phyloP scores from a whole-genome alignment of 2,797 vertebrate species.

The Molossus molossus region DNA sequence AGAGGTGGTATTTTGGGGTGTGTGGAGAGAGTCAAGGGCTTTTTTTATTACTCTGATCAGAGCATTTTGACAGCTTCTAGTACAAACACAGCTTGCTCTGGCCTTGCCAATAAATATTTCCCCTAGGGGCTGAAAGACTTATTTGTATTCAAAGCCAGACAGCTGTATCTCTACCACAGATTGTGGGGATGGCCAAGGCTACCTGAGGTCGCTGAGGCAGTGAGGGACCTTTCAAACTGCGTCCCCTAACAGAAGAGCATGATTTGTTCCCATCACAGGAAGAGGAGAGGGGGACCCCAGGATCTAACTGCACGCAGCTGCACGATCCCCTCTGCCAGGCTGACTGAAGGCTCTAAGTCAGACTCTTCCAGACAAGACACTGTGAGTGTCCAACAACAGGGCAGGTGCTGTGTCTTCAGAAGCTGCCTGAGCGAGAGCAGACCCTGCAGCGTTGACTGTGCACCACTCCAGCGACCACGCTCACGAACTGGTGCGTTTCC shows the following conservation, averaged over 20 bases:
- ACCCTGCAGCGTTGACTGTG: neutral
- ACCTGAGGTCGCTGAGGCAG: neutral
- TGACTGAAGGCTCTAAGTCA: neutral
- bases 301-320: neutral
- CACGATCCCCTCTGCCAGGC: slow-evolving; percentile 5
- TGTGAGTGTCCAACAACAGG: neutral
- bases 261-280: neutral
- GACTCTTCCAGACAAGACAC: neutral
- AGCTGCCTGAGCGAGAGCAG: neutral
- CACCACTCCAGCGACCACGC: neutral
- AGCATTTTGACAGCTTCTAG: neutral
- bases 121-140: neutral
- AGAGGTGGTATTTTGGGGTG: neutral
- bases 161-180: neutral
- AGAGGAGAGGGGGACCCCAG: neutral
- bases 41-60: neutral
- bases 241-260: neutral
- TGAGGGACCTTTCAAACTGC: neutral
- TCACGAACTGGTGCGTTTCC: neutral
- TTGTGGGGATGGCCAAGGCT: neutral
- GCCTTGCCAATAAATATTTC: neutral
- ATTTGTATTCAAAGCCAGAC: slow-evolving; percentile 1
- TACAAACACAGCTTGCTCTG: neutral
- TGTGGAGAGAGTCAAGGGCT: neutral
- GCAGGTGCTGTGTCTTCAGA: neutral